Evolutionary conservation across 2,888 invertebrate species (phyloP).

Genomic region (Steinernema scapterisci): DNA sequence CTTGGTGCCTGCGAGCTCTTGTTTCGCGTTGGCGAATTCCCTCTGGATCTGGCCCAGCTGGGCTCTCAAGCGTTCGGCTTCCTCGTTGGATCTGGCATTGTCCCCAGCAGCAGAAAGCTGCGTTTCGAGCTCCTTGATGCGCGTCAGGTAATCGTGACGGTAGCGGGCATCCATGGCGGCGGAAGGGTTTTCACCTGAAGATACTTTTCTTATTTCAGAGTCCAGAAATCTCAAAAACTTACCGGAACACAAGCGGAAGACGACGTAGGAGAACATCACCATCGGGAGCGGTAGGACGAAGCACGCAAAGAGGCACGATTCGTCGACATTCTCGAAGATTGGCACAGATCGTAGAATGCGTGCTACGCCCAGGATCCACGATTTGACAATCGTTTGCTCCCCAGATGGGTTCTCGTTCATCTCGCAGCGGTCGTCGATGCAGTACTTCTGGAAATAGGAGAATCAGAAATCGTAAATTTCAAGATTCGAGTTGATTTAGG

Average conservation of each 20-base stretch:
- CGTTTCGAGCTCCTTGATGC: neutral
- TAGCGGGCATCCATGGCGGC: neutral
- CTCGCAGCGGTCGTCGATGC: neutral
- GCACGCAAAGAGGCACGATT: neutral
- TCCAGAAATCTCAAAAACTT: neutral
- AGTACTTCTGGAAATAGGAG: neutral
- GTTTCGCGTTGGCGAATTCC: no score
- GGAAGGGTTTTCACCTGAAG: neutral
- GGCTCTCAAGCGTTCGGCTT: neutral
- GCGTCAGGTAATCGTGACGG: neutral
- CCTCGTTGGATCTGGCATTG: neutral
- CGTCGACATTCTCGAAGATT: conserved; percentile 8
- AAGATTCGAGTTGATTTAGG: no score
- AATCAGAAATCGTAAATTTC: neutral
- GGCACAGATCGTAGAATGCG: neutral
- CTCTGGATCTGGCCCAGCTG: no score
- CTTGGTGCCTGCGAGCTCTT: no score
- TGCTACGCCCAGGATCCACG: neutral
- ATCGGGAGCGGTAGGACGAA: neutral
- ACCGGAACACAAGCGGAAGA: neutral
- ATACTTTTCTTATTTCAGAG: neutral
- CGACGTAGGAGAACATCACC: neutral
- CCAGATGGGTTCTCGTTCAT: neutral
- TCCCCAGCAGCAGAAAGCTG: neutral
- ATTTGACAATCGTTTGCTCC: neutral